Conservation (phyloP, 2,888 invertebrate genomes). For the Athalia cordata region DNA sequence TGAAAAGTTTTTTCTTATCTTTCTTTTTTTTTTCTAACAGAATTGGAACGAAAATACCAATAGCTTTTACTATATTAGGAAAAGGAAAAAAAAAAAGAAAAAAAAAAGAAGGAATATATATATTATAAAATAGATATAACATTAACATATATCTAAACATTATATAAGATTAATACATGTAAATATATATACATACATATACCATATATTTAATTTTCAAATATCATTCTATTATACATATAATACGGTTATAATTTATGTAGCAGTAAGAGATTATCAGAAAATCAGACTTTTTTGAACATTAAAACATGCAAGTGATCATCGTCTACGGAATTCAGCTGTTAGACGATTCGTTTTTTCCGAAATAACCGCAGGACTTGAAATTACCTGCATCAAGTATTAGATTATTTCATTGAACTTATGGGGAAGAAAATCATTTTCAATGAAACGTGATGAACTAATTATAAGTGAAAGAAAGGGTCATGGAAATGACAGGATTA, state of each 20-base stretch:
- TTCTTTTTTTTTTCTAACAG: too few relatives aligned
- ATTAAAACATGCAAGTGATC: not conserved
- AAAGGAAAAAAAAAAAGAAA: not conserved
- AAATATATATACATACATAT: constrained; percentile 3
- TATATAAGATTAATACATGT: not conserved
- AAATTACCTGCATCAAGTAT: not conserved
- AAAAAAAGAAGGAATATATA: constrained; percentile 11
- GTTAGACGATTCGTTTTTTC: not conserved
- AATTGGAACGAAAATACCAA: not conserved
- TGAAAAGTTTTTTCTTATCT: too few relatives aligned
- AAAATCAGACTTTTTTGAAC: not conserved
- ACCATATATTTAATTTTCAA: not conserved
- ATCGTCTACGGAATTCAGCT: not conserved
- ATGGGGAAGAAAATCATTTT: not conserved
- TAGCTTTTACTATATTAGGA: not conserved
- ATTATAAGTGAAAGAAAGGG: not conserved
- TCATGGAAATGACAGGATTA: not conserved
- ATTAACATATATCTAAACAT: not conserved
- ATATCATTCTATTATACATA: too few relatives aligned
- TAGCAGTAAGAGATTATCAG: not conserved
- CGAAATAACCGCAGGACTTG: not conserved
- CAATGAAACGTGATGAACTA: not conserved
- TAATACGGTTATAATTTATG: constrained; percentile 3
- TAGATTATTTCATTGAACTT: constrained; percentile 3
- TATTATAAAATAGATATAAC: not conserved